Conservation (phyloP, 2,888 invertebrate species). For the Athripsodes cinereus region DNA sequence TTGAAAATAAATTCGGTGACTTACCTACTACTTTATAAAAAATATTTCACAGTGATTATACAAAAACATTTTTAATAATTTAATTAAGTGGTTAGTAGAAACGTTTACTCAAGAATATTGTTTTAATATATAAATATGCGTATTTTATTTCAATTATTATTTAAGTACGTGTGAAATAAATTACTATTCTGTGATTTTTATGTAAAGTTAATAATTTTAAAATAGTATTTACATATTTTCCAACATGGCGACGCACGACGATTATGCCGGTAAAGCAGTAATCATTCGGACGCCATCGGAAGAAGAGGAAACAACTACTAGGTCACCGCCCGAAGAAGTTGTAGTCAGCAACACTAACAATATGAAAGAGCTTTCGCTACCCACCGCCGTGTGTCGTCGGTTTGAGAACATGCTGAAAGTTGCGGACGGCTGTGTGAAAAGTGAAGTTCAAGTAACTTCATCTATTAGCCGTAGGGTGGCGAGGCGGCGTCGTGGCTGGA, state of each 20-base stretch:
- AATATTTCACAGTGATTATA: too few species aligned
- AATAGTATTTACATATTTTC: not conserved
- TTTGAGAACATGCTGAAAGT: slow-evolving; percentile 13
- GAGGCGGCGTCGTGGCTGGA: slow-evolving; percentile 65
- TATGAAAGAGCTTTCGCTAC: slow-evolving; percentile 17
- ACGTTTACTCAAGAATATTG: too few species aligned
- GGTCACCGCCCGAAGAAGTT: slow-evolving; percentile 4
- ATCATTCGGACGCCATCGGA: slow-evolving; percentile 18
- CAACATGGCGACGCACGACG: slow-evolving; percentile 15
- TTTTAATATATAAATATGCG: too few species aligned
- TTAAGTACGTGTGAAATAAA: too few species aligned
- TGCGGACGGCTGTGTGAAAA: not conserved
- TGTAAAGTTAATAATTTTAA: not conserved
- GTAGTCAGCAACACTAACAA: too few species aligned
- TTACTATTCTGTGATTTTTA: too few species aligned
- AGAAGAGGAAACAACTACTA: slow-evolving; percentile 6
- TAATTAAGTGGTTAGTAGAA: too few species aligned
- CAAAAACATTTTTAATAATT: too few species aligned
- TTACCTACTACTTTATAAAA: too few species aligned
- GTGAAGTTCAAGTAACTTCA: slow-evolving; percentile 15
- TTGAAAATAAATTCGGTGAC: too few species aligned
- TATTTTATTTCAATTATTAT: too few species aligned
- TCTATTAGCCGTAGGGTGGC: slow-evolving; percentile 22
- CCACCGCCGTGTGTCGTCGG: slow-evolving; percentile 21
- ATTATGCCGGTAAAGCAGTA: slow-evolving; percentile 21